Base-by-base conservation (phyloP, 2,888 invertebrate genomes). In the Anthrax anthrax region DNA sequence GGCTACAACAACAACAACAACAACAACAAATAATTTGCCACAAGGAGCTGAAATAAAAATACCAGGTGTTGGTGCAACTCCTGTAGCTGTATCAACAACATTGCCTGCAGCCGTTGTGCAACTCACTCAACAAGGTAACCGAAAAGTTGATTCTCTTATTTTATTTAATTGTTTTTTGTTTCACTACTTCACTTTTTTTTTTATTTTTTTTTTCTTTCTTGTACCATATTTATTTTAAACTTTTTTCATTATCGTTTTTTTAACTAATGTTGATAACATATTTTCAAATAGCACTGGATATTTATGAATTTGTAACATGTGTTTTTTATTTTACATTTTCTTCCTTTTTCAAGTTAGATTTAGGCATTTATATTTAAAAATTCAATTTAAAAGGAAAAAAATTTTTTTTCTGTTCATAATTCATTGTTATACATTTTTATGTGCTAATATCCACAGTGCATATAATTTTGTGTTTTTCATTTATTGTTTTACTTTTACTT, bases 41-140 rank as follows among this genome's bases (percentile, higher is more conserved):
- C 70, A 67, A 51, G 70, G 71, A 52, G 67, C 71, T 17, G 76
- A 78, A 67, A 75, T 77, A 43, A 77, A 77, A 61, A 73, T 77
- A 52, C 69, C 76, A 43, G 74, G 74, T 14, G 70, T 73, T 51
- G 74, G 75, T 46, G 71, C 69, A 44, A 76, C 77, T 38, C 74
- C 78, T 14, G 72, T 78, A 46, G 75, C 80, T 14, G 72, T 76
- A 34, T 73, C 78, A 23, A 74, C 77, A 3, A 69, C 72, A 42
- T 61, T 78, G 50, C 77, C 79, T 42, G 74, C 77, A 43, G 74
- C 77, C 44, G 76, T 78, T 50, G 73, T 76, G 46, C 77, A 79
- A 59, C 69, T 78, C 50, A 71, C 65, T 51, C 74, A 74, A 58
- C 75, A 75, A 72, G 76, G 76, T 76, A 66, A 60, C 19, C 23